A percentile compares a stretch with the other conserved stretches of the same genome.
These are phyloP conservation scores for Hemaris fuciformis DNA, from an alignment of 2,888 invertebrate species.

Conservation along the genomic window DNA sequence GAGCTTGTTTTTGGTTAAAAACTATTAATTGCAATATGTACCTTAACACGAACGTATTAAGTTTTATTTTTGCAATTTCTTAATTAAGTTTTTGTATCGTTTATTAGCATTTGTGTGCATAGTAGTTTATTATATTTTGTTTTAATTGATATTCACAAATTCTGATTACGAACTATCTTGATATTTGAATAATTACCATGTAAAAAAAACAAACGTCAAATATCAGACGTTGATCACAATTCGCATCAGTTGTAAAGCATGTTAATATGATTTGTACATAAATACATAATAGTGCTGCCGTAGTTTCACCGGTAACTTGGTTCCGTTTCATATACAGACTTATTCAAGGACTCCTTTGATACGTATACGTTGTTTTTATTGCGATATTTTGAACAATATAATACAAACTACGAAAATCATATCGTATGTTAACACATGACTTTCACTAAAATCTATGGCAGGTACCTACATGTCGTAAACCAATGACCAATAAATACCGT, in stretches of 20 bases:
- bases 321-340: background rate
- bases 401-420: no score
- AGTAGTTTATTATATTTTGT: no score
- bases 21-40: background rate
- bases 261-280: constrained; percentile 1
- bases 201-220: no score
- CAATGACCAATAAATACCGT: background rate
- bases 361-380: no score
- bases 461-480: background rate
- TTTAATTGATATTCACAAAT: no score
- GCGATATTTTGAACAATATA: no score
- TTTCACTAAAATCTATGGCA: background rate
- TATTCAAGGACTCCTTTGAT: background rate
- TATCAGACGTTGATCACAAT: no score
- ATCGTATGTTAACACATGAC: no score
- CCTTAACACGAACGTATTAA: background rate
- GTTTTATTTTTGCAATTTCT: background rate
- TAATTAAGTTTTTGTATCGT: background rate
- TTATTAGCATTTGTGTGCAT: no score
- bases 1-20: background rate
- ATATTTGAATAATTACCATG: no score
- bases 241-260: background rate
- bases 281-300: background rate
- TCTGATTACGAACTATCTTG: no score
- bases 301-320: constrained; percentile 10